Percentiles rank a stretch among this genome's conserved stretches.
Conservation (phyloP, 1,140 invertebrate species). For the Antheraea pernyi region DNA sequence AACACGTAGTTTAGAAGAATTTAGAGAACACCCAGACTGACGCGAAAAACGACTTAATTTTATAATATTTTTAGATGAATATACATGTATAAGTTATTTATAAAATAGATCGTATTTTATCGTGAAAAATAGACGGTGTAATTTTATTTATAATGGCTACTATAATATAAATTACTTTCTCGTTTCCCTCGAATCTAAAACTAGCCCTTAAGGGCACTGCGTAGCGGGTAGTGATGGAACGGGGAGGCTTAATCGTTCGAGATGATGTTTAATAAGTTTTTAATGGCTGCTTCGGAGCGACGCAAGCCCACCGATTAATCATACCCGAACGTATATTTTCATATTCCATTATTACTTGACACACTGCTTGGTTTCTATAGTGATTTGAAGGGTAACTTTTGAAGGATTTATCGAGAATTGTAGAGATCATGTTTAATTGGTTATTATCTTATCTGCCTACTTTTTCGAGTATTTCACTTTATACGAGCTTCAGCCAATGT, state of each 20-base stretch:
- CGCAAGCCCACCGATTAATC: slow-evolving; percentile 56
- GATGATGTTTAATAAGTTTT: slow-evolving; percentile 83
- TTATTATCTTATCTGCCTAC: too few species aligned
- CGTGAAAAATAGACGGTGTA: not conserved
- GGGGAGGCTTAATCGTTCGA: slow-evolving; percentile 74
- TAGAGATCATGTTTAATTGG: not conserved
- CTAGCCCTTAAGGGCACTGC: slow-evolving; percentile 13
- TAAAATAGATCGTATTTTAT: not conserved
- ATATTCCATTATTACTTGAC: slow-evolving; percentile 23
- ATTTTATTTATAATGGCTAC: not conserved
- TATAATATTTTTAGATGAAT: too few species aligned
- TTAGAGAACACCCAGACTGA: too few species aligned
- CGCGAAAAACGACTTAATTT: too few species aligned
- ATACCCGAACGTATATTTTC: slow-evolving; percentile 51
- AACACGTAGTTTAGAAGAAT: too few species aligned
- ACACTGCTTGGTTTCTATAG: not conserved
- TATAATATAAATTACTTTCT: slow-evolving; percentile 6
- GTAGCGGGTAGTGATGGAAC: slow-evolving; percentile 17
- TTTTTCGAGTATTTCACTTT: too few species aligned
- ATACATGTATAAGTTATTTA: not conserved
- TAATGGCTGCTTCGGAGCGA: slow-evolving; percentile 69
- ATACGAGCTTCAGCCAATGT: too few species aligned
- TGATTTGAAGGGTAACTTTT: not conserved
- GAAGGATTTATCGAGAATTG: not conserved
- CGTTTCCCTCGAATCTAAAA: slow-evolving; percentile 14